Evolutionary conservation across 1,140 invertebrate genomes (phyloP).

Genomic region (Diuraphis noxia): DNA sequence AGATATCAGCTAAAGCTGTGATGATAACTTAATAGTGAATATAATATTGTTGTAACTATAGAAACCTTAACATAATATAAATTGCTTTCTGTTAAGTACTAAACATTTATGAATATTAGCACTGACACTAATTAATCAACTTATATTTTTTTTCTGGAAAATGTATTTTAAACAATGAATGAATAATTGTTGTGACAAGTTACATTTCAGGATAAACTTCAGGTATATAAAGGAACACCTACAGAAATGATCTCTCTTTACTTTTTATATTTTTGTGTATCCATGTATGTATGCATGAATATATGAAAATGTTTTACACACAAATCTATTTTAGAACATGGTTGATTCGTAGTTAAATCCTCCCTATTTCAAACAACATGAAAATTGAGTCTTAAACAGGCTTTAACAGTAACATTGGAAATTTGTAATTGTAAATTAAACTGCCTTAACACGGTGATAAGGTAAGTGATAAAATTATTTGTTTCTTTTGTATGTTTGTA

Average conservation of each 20-base stretch:
- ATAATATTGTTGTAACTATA: too few relatives aligned
- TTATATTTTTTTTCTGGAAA: neutral
- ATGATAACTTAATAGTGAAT: too few relatives aligned
- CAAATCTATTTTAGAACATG: neutral
- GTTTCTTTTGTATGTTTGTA: neutral
- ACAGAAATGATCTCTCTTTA: conserved; percentile 1
- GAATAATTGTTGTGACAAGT: conserved; percentile 48
- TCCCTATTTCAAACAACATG: neutral
- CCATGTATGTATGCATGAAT: neutral
- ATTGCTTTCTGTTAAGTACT: too few relatives aligned
- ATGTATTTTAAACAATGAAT: conserved; percentile 9
- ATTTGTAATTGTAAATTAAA: neutral
- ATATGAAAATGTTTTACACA: neutral
- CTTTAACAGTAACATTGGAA: neutral
- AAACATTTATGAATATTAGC: neutral
- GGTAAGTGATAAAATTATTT: conserved; percentile 29
- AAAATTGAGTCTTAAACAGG: neutral
- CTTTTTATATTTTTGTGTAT: neutral
- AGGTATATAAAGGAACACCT: conserved; percentile 23
- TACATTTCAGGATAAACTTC: conserved; percentile 45
- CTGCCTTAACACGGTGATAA: neutral
- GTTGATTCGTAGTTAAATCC: conserved; percentile 13
- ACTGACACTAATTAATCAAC: neutral
- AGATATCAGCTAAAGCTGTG: too few relatives aligned
- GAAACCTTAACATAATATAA: too few relatives aligned